Evolutionary conservation across 2,888 invertebrate species (phyloP), one percentile per base, ranked within the genome.

Genomic region (Dendrolimus pini): DNA sequence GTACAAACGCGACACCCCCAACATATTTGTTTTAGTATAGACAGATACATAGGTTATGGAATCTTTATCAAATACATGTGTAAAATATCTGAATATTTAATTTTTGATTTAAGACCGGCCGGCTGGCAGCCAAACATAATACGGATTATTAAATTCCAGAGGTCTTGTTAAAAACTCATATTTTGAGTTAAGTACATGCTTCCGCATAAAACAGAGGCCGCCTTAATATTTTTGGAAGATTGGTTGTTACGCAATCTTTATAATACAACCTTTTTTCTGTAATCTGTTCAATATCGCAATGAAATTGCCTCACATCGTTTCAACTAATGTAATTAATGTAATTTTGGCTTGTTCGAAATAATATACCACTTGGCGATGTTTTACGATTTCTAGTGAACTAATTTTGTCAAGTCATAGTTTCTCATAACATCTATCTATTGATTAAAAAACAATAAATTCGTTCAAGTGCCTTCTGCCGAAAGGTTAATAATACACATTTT

Each of bases 371-470:
- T 47, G 47, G 9, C 47, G 47, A 47, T 47, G 12, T 47, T 47
- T 47, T 47, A 47, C 47, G 8, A 12, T 47, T 47, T 10, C 47
- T 47, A 7, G 30, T 30, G 30, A 30, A 30, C 30, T 30, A 6
- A 61, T 65, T 68, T 64, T 61, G 60, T 61, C 67, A 30, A 72
- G 70, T 77, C 75, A 78, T 70, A 72, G 63, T 61, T 56, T 64
- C 54, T 59, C 65, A 74, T 70, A 65, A 68, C 66, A 73, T 59
- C 42, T 42, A 64, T 71, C 70, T 74, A 74, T 80, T 85, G 67
- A 85, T 88, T 86, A 83, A 70, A 86, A 85, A 85, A 78, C 87
- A 78, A 89, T 89, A 89, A 83, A 85, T 90, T 77, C 57, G 62
- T 55, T 61, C 70, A 80, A 85, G 69, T 72, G 75, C 61, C 65